phyloP scores from a whole-genome alignment of 2,113 vertebrate species.

The Synchiropus splendidus region DNA sequence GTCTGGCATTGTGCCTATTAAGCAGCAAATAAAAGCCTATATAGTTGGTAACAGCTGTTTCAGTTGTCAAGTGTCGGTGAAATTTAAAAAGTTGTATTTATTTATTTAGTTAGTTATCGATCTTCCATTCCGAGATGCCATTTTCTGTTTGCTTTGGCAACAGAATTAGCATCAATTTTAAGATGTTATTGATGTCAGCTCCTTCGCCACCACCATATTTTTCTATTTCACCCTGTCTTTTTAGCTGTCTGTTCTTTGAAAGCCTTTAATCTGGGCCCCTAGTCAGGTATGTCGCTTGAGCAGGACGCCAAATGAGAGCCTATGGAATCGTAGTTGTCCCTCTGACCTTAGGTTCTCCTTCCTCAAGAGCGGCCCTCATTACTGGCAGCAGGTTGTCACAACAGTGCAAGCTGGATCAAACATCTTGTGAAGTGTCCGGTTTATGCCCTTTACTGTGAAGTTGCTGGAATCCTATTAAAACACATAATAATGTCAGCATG shows the following conservation, averaged over 20 bases:
- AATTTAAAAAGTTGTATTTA: no score
- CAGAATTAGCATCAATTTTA: no score
- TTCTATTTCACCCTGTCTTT: no score
- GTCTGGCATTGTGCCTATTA: no score
- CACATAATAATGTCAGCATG: conserved; percentile 48
- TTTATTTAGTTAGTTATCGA: no score
- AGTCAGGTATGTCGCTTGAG: conserved; percentile 51
- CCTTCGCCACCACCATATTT: no score
- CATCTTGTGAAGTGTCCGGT: conserved; percentile 19
- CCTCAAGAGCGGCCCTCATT: conserved; percentile 51
- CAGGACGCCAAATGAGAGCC: conserved; percentile 46
- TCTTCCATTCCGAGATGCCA: no score
- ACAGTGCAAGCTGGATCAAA: conserved; percentile 59
- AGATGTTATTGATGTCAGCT: no score
- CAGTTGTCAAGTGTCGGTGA: no score
- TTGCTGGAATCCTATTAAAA: conserved; percentile 41
- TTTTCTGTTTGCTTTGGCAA: no score
- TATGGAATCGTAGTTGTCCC: conserved; percentile 31
- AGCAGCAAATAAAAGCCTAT: no score
- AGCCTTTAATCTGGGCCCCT: conserved; percentile 56
- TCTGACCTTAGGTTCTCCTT: conserved; percentile 56
- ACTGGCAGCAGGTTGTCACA: conserved; percentile 45
- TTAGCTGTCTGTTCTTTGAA: conserved; percentile 27
- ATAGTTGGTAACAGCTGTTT: no score
- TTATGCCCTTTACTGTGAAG: not conserved